These are phyloP conservation scores for Rhynchotus rufescens DNA, from an alignment of 2,797 vertebrate species.

Conservation along the genomic window DNA sequence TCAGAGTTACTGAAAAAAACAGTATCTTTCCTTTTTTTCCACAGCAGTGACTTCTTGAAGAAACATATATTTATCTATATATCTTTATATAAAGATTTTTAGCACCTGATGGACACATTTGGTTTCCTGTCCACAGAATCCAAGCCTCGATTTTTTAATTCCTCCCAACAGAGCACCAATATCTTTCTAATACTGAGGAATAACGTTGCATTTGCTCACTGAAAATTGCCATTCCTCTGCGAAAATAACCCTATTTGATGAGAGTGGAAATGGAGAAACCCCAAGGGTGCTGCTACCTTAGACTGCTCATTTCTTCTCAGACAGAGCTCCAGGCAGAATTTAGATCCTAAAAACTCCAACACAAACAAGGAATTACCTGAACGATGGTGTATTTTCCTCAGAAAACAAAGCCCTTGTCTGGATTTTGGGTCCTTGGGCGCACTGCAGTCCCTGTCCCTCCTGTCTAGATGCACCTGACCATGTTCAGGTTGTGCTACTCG, in stretches of 20 bases:
- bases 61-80: neutral
- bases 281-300: neutral
- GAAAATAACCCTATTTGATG: neutral
- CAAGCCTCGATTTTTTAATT: neutral
- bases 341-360: neutral
- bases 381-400: neutral
- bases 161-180: neutral
- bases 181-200: neutral
- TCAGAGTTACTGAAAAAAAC: neutral
- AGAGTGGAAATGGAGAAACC: neutral
- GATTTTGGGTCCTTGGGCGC: neutral
- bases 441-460: neutral
- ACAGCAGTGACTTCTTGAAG: neutral
- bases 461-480: neutral
- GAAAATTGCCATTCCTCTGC: neutral
- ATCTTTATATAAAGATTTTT: neutral
- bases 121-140: neutral
- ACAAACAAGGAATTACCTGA: neutral
- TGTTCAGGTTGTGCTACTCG: neutral
- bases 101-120: neutral
- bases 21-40: neutral
- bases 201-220: neutral
- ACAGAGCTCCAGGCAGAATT: neutral
- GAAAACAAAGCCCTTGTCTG: neutral
- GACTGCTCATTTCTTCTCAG: neutral